These are phyloP conservation scores for Vidua chalybeata DNA, from an alignment of 2,113 vertebrate species.

Conservation along the genomic window DNA sequence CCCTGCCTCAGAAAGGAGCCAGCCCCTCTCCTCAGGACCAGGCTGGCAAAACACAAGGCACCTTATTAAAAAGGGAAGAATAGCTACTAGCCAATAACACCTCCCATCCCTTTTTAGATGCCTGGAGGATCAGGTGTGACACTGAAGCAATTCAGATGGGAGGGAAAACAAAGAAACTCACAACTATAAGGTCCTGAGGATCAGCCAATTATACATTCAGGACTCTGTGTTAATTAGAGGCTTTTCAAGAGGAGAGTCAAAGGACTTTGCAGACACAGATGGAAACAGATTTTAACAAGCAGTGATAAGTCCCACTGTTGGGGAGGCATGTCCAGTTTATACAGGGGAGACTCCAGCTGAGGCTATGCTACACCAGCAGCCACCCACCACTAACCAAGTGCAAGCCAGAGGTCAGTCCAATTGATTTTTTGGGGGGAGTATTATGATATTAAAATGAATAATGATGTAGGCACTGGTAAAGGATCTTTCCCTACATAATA, in stretches of 20 bases:
- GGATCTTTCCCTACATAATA: background rate
- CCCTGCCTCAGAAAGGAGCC: background rate
- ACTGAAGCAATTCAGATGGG: background rate
- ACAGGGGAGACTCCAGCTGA: background rate
- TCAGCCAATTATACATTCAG: background rate
- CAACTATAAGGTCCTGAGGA: background rate
- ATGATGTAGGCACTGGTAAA: background rate
- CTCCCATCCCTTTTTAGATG: background rate
- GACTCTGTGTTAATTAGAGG: slow-evolving; percentile 14
- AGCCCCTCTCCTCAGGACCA: background rate
- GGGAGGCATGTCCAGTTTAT: background rate
- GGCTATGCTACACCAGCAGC: background rate
- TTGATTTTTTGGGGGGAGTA: background rate
- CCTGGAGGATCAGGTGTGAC: background rate
- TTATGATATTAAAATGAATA: background rate
- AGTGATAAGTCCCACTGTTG: background rate
- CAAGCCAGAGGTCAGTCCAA: background rate
- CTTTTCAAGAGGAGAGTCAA: slow-evolving; percentile 31
- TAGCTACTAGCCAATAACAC: background rate
- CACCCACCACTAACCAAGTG: fast-evolving
- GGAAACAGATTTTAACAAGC: background rate
- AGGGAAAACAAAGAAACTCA: background rate
- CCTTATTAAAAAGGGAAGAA: background rate
- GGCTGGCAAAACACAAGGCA: background rate
- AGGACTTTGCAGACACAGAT: background rate